These are phyloP conservation scores for Taenioides sp. DNA, from an alignment of 2,797 vertebrate genomes.

Conservation along the genomic window DNA sequence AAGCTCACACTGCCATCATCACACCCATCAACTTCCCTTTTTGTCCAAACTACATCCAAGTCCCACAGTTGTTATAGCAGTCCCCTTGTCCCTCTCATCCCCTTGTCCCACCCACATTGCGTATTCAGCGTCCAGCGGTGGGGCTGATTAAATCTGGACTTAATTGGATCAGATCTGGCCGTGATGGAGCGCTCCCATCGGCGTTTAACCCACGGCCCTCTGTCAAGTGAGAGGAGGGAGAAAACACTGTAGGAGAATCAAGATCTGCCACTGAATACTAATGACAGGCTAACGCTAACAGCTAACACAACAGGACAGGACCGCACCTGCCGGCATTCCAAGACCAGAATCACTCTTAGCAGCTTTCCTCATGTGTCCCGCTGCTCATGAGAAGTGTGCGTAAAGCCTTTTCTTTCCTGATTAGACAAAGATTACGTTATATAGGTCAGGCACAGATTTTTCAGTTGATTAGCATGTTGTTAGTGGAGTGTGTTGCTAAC, in stretches of 20 bases:
- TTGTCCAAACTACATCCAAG: too few relatives aligned
- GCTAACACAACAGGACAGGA: constrained; percentile 60
- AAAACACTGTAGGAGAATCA: constrained; percentile 72
- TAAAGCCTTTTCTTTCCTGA: constrained; percentile 36
- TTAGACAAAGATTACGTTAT: constrained; percentile 46
- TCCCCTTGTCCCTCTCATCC: constrained; percentile 27
- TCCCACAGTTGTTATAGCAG: too few relatives aligned
- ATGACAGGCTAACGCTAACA: constrained; percentile 73
- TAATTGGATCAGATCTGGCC: constrained; percentile 83
- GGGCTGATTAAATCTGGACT: constrained; percentile 83
- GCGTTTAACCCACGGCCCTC: constrained; percentile 78
- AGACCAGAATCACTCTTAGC: constrained; percentile 40
- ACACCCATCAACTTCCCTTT: too few relatives aligned
- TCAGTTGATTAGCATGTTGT: constrained; percentile 50
- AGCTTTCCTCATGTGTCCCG: constrained; percentile 28
- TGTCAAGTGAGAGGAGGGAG: constrained; percentile 70
- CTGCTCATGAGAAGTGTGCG: constrained; percentile 15
- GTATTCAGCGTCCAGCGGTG: constrained; percentile 64
- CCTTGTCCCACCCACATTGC: constrained; percentile 60
- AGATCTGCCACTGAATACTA: constrained; percentile 76
- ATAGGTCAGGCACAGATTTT: constrained; percentile 35
- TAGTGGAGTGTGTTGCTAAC: constrained; percentile 43
- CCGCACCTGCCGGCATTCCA: constrained; percentile 66
- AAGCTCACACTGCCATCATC: too few relatives aligned
- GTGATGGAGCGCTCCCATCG: constrained; percentile 77